phyloP scores from a whole-genome alignment of 2,888 invertebrate species.

The Drosophila stalkeri region DNA sequence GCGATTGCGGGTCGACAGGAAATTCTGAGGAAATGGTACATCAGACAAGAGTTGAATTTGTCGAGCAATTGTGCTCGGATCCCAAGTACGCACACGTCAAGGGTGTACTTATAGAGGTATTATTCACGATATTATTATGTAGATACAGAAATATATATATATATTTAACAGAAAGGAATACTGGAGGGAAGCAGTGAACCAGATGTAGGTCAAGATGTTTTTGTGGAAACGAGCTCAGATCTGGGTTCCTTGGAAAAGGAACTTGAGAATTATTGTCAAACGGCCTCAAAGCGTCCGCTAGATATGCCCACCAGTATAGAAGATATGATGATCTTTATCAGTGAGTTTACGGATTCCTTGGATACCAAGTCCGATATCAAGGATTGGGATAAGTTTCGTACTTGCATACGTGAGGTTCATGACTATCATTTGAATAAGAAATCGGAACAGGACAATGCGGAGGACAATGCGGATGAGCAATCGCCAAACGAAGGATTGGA shows the following conservation, averaged over 20 bases:
- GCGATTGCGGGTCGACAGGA: not conserved
- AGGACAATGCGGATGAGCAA: not conserved
- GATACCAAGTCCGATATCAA: conserved; percentile 20
- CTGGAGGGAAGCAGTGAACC: not conserved
- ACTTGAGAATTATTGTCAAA: not conserved
- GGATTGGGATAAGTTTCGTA: conserved; percentile 49
- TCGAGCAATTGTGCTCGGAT: not conserved
- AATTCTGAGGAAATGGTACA: not conserved
- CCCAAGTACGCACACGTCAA: not conserved
- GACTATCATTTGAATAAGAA: conserved; percentile 26
- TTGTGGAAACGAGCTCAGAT: not conserved
- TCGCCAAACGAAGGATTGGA: not conserved
- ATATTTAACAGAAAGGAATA: conserved; percentile 16
- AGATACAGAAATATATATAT: accelerated
- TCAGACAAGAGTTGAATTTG: conserved; percentile 1
- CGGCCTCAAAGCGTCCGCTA: not conserved
- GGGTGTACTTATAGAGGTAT: conserved; percentile 23
- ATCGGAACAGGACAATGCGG: not conserved
- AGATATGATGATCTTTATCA: conserved; percentile 32
- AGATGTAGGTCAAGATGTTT: not conserved
- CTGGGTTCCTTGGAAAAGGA: not conserved
- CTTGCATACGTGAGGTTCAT: conserved; percentile 47
- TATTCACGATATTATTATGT: no score
- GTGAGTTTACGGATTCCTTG: conserved; percentile 37
- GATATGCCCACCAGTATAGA: not conserved